A percentile compares a stretch with the other conserved stretches of the same genome.
These are phyloP conservation scores for Enteromius mattozi DNA, from an alignment of 2,797 vertebrate genomes.

Conservation along the genomic window DNA sequence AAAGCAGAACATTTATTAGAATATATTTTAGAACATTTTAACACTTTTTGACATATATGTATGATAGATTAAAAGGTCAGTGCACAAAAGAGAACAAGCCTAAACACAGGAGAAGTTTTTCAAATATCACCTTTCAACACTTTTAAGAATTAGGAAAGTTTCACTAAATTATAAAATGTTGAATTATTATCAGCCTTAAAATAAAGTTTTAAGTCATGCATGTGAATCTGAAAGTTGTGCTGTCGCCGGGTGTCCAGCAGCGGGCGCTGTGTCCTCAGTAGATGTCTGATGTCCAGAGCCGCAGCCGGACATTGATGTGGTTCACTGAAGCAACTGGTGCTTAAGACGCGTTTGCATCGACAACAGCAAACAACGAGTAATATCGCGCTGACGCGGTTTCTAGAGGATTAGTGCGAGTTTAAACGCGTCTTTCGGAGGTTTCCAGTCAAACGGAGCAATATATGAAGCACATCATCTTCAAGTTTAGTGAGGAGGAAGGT, in stretches of 20 bases:
- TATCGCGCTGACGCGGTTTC: background rate
- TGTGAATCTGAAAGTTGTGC: background rate
- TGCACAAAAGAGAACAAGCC: background rate
- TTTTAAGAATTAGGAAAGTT: background rate
- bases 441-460: background rate
- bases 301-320: conserved; percentile 17
- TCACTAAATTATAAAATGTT: background rate
- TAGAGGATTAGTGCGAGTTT: background rate
- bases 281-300: conserved; percentile 2
- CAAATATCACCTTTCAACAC: background rate
- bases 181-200: too few species aligned
- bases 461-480: background rate
- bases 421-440: background rate
- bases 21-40: background rate
- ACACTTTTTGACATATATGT: background rate
- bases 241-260: conserved; percentile 64
- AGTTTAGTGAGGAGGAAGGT: conserved; percentile 7
- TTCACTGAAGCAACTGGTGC: conserved; percentile 44
- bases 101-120: background rate
- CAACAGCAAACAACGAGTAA: background rate
- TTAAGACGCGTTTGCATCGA: conserved; percentile 12
- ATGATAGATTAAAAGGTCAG: background rate
- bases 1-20: background rate
- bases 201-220: background rate
- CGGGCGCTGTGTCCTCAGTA: conserved; percentile 56